Conservation (phyloP, 2,888 invertebrate species). For the Kryphioiulus occultus region DNA sequence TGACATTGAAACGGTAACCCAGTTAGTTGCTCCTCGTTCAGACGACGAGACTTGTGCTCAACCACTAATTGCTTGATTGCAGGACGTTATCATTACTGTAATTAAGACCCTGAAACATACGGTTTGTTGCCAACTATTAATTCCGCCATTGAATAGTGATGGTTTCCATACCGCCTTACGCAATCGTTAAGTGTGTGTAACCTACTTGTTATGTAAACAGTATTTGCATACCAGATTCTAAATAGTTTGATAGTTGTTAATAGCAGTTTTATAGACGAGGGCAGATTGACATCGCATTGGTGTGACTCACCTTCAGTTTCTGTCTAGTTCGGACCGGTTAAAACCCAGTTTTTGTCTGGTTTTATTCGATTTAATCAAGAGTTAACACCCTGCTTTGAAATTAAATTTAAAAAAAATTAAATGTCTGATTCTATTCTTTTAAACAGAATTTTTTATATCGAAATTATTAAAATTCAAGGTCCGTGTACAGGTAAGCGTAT, state of each 20-base stretch:
- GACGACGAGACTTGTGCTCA: slow-evolving; percentile 8
- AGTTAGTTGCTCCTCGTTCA: neutral
- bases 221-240: neutral
- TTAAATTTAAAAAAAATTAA: neutral
- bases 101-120: neutral
- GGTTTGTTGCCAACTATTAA: neutral
- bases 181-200: neutral
- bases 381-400: too few species aligned
- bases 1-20: slow-evolving; percentile 1
- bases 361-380: neutral
- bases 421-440: too few species aligned
- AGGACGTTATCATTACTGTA: neutral
- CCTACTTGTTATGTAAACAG: neutral
- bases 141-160: neutral
- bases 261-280: too few species aligned
- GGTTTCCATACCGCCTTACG: neutral
- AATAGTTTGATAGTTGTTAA: neutral
- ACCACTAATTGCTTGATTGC: neutral
- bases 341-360: neutral
- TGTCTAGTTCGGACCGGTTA: neutral
- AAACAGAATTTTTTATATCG: too few species aligned
- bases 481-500: neutral
- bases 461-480: neutral
- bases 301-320: too few species aligned
- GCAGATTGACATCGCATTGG: too few species aligned